Evolutionary conservation across 2,797 vertebrate genomes (phyloP).

Genomic region (Sphenopsis melanotis): DNA sequence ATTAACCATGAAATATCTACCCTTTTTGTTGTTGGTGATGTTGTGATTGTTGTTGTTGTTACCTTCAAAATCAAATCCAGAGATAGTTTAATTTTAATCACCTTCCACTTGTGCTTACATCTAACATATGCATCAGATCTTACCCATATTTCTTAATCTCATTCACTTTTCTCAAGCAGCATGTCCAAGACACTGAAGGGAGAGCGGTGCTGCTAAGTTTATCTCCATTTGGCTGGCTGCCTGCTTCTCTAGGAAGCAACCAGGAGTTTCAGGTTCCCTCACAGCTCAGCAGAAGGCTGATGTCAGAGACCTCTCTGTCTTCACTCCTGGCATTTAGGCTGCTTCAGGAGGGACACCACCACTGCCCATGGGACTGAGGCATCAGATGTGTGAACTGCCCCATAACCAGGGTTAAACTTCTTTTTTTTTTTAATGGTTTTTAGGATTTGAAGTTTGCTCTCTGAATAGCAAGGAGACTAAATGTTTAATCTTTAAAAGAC

Average conservation of each 20-base stretch:
- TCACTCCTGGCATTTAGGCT: neutral
- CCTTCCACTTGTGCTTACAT: neutral
- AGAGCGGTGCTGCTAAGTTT: neutral
- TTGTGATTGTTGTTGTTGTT: neutral
- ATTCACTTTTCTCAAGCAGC: neutral
- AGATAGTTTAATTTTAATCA: neutral
- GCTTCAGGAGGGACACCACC: neutral
- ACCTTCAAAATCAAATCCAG: neutral
- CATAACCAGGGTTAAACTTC: neutral
- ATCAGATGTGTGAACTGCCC: neutral
- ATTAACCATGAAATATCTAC: neutral
- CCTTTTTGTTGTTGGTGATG: accelerated
- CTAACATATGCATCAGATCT: neutral
- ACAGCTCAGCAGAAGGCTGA: neutral
- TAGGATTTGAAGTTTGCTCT: neutral
- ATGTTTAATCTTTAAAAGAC: neutral
- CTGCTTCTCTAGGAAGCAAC: neutral
- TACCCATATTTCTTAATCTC: neutral
- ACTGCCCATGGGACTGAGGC: accelerated
- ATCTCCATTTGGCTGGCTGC: neutral
- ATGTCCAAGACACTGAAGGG: neutral
- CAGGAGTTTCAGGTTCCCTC: neutral
- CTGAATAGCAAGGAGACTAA: neutral
- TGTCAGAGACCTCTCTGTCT: neutral
- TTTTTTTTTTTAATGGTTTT: neutral